Evolutionary conservation across 1,140 invertebrate genomes (phyloP).

Genomic region (Bombus terrestris): DNA sequence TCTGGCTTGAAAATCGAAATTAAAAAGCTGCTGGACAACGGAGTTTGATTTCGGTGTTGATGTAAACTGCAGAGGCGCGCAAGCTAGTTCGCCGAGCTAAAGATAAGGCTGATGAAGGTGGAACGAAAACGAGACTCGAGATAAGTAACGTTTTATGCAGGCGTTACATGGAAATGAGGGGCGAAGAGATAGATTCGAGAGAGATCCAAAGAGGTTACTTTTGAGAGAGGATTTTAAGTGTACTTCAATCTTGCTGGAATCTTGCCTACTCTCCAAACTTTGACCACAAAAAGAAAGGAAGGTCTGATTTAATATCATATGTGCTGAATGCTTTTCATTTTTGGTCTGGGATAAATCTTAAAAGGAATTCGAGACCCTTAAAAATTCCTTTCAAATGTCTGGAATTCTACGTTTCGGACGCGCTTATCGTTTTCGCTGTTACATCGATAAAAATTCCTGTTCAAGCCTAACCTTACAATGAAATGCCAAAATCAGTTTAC

Average conservation of each 20-base stretch:
- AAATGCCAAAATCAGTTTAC: not conserved
- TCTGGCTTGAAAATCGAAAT: not conserved
- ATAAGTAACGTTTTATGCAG: slow-evolving; percentile 42
- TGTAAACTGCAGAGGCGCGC: not conserved
- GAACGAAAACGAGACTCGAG: slow-evolving; percentile 28
- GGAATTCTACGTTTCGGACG: not conserved
- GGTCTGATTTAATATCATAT: slow-evolving; percentile 2
- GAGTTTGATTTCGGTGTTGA: not conserved
- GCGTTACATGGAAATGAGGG: slow-evolving; percentile 44
- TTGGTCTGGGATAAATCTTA: not conserved
- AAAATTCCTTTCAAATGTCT: not conserved
- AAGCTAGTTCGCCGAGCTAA: not conserved
- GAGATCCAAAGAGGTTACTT: slow-evolving; percentile 22
- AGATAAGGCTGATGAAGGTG: slow-evolving; percentile 24
- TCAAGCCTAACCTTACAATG: not conserved
- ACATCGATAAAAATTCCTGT: not conserved
- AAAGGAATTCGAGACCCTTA: not conserved
- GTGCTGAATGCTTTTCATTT: not conserved
- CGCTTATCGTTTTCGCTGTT: not conserved
- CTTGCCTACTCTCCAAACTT: not conserved
- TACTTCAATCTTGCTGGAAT: slow-evolving; percentile 29
- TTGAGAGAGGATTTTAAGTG: slow-evolving; percentile 38
- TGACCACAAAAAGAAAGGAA: not conserved
- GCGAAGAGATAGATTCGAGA: not conserved
- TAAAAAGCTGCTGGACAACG: not conserved